Evolutionary conservation across 2,888 invertebrate genomes (phyloP).

Genomic region (Trachelus troglodyta): DNA sequence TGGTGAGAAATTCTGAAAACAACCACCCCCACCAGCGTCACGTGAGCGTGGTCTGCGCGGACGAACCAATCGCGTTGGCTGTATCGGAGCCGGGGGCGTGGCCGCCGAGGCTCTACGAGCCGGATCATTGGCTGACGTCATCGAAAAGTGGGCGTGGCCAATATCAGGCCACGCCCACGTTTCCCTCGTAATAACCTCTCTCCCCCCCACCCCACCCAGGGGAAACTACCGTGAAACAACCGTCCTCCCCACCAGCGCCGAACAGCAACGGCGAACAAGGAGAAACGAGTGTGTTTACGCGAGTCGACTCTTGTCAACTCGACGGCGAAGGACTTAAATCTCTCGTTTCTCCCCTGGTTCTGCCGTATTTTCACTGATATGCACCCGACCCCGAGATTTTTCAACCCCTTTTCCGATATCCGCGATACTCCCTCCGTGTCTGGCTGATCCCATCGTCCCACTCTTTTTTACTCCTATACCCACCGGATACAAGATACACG

Average conservation of each 20-base stretch:
- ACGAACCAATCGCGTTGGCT: slow-evolving; percentile 61
- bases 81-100: slow-evolving; percentile 27
- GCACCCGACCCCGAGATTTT: neutral
- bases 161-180: slow-evolving; percentile 19
- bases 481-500: neutral
- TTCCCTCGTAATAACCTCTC: slow-evolving; percentile 19
- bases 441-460: neutral
- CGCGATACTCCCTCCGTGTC: neutral
- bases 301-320: slow-evolving; percentile 64
- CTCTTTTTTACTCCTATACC: neutral
- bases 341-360: slow-evolving; percentile 42
- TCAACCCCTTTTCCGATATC: neutral
- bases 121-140: slow-evolving; percentile 61
- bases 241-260: slow-evolving; percentile 37
- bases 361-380: neutral
- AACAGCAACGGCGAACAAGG: slow-evolving; percentile 61
- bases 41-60: slow-evolving; percentile 59
- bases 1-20: slow-evolving; percentile 69
- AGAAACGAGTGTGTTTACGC: slow-evolving; percentile 66
- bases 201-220: slow-evolving; percentile 38
- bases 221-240: slow-evolving; percentile 51
- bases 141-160: slow-evolving; percentile 52
- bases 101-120: slow-evolving; percentile 25
- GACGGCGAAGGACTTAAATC: slow-evolving; percentile 62
- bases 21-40: slow-evolving; percentile 65